phyloP scores from a whole-genome alignment of 2,797 vertebrate genomes.

The Pempheris klunzingeri region DNA sequence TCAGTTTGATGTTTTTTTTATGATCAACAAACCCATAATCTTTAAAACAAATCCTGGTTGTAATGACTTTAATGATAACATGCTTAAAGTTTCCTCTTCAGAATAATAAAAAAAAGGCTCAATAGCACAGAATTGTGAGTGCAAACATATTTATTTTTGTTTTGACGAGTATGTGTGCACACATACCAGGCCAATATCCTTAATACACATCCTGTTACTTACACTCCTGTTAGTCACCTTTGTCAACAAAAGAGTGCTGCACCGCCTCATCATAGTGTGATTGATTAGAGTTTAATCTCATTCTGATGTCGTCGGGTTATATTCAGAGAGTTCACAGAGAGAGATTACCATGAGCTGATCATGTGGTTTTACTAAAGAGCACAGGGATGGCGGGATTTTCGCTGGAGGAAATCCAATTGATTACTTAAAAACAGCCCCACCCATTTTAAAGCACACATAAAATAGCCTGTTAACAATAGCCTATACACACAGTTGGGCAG shows the following conservation, averaged over 20 bases:
- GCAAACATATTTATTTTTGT: neutral
- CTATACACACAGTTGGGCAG: slow-evolving; percentile 55
- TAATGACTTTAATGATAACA: neutral
- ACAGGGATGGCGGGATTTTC: slow-evolving; percentile 16
- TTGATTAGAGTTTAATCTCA: slow-evolving; percentile 6
- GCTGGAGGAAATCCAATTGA: slow-evolving; percentile 50
- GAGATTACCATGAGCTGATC: slow-evolving; percentile 61
- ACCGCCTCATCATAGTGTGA: neutral
- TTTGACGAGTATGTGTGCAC: slow-evolving; percentile 18
- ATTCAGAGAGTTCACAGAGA: neutral
- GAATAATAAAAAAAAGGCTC: neutral
- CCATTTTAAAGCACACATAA: slow-evolving; percentile 75
- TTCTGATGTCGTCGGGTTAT: neutral
- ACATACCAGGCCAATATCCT: slow-evolving; percentile 69
- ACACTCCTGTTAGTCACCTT: slow-evolving; percentile 1
- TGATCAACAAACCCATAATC: neutral
- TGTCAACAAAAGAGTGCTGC: slow-evolving; percentile 23
- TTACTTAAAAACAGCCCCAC: slow-evolving; percentile 70
- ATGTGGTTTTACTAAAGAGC: slow-evolving; percentile 27
- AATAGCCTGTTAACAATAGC: slow-evolving; percentile 46
- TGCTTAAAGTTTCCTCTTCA: neutral
- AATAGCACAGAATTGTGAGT: neutral
- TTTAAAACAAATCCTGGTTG: neutral
- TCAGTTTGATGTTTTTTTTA: neutral
- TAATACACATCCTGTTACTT: slow-evolving; percentile 80